Evolutionary conservation across 1,140 invertebrate genomes (phyloP), one percentile per base, ranked within the genome.

Genomic region (Macrosteles quadrilineatus): DNA sequence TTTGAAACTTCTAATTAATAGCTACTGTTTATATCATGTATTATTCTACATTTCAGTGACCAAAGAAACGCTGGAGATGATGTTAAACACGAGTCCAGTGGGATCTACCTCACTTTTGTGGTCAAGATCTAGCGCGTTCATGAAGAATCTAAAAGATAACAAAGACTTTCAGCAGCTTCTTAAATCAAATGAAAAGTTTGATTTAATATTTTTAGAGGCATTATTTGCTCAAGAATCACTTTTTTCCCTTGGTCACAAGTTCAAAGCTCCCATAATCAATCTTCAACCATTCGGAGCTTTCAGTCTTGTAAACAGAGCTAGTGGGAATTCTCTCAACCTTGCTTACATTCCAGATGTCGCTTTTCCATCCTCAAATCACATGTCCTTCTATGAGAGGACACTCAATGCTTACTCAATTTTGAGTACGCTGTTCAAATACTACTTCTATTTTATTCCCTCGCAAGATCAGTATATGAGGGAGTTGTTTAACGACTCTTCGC

Each of bases 111-210:
- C n/a, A n/a, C n/a, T n/a, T n/a, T n/a, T n/a, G n/a, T n/a, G n/a
- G n/a, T n/a, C n/a, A n/a, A n/a, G n/a, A n/a, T n/a, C n/a, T n/a
- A n/a, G n/a, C n/a, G n/a, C n/a, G n/a, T n/a, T n/a, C n/a, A n/a
- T n/a, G n/a, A n/a, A n/a, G n/a, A n/a, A n/a, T n/a, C n/a, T n/a
- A n/a, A n/a, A n/a, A n/a, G n/a, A n/a, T n/a, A n/a, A n/a, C n/a
- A n/a, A n/a, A n/a, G n/a, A n/a, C n/a, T n/a, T n/a, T n/a, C n/a
- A n/a, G n/a, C n/a, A n/a, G n/a, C n/a, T n/a, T n/a, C 32, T 67
- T 1, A 40, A 67, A 0, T 67, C 65, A 17, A 36, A 43, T 14
- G 43, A 67, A 19, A 23, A 6, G 12, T 67, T 45, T 67, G 65
- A 67, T 29, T 21, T 67, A 14, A 29, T 69, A 14, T 19, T 57